A percentile compares a stretch with the other conserved stretches of the same genome.
Conservation (phyloP, 1,140 invertebrate species). For the Eumaeus atala region DNA sequence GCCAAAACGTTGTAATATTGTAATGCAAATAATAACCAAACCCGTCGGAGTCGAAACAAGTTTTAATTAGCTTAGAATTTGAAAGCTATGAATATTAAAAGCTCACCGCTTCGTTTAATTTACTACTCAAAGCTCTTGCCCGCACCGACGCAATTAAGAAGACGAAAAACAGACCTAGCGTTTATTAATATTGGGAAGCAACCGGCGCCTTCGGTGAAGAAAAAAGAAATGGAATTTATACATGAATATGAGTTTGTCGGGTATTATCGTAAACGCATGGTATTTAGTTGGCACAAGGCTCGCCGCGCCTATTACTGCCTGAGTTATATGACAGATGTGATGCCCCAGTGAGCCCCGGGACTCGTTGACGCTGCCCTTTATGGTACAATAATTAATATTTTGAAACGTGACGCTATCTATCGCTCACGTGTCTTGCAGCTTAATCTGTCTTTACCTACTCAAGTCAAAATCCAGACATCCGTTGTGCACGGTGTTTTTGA, state of each 20-base stretch:
- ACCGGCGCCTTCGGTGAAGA: slow-evolving; percentile 61
- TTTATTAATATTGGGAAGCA: slow-evolving; percentile 63
- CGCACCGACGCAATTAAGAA: slow-evolving; percentile 56
- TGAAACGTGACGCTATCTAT: slow-evolving; percentile 1
- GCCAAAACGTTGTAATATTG: slow-evolving; percentile 2
- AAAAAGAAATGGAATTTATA: slow-evolving; percentile 63
- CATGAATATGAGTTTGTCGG: slow-evolving; percentile 65
- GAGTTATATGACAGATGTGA: slow-evolving; percentile 63
- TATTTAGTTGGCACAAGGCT: slow-evolving; percentile 63
- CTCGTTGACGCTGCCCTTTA: slow-evolving; percentile 3
- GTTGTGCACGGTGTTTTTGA: background rate
- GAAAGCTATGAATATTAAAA: slow-evolving; percentile 66
- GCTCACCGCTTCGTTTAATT: slow-evolving; percentile 58
- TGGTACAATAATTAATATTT: slow-evolving; percentile 9
- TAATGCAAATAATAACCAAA: slow-evolving; percentile 35
- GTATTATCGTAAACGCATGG: slow-evolving; percentile 66
- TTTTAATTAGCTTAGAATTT: slow-evolving; percentile 69
- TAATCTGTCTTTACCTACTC: too few species aligned
- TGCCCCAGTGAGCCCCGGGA: slow-evolving; percentile 21
- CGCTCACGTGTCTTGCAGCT: too few species aligned
- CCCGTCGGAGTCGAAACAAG: slow-evolving; percentile 27
- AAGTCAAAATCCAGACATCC: background rate
- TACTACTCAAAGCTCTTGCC: slow-evolving; percentile 39
- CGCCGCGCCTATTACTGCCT: slow-evolving; percentile 59
- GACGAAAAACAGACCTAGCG: slow-evolving; percentile 55